Base-by-base conservation (phyloP, 1,140 invertebrate genomes). In the Diploscapter pachys region DNA sequence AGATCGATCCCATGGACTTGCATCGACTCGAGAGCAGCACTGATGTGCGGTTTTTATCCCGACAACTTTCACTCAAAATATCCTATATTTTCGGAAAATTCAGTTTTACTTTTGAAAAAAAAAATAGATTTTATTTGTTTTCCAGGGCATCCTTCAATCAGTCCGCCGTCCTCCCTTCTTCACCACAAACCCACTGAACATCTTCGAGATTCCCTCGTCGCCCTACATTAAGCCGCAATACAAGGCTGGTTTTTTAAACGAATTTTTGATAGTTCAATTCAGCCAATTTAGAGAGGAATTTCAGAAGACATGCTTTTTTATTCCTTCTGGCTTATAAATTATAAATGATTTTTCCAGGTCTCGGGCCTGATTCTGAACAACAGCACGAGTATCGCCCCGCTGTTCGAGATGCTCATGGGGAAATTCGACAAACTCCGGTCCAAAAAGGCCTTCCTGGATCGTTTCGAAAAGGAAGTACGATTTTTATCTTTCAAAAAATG, bases 191-290 rank as follows among this genome's bases (percentile, higher is more conserved):
- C 75, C 75, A 5, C 75, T 76, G 55, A 55, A 54, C 13, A 76
- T 76, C 50, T 56, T 71, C 50, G 61, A 76, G 53, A 56, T 71
- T n/a, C 75, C 75, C 4, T 49, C 65, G 3, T 76, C 75, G n/a
- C 75, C 75, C 13, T 76, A 71, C 52, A 63, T 76, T 5, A 64
- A 63, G 59, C 67, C 75, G 51, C 69, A 57, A 8, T 76, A 76
- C 63, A 76, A 76, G 59, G 75, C 8, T 65, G 13, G 8, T 65
- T 31, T 68, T 68, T 48, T 6, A 53, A 13, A 54, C 11, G 5
- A n/a, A 51, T 59, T 59, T 59, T 11, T 31, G 9, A 59, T 11
- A 31, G 9, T 59, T 59, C 9, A 59, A 59, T 59, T 52, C 31
- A 31, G 31, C 31, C 31, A 31, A 31, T 31, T 31, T 31, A 31